These are phyloP conservation scores for Phyllotis vaccarum DNA, from an alignment of 2,797 vertebrate genomes.

Conservation along the genomic window DNA sequence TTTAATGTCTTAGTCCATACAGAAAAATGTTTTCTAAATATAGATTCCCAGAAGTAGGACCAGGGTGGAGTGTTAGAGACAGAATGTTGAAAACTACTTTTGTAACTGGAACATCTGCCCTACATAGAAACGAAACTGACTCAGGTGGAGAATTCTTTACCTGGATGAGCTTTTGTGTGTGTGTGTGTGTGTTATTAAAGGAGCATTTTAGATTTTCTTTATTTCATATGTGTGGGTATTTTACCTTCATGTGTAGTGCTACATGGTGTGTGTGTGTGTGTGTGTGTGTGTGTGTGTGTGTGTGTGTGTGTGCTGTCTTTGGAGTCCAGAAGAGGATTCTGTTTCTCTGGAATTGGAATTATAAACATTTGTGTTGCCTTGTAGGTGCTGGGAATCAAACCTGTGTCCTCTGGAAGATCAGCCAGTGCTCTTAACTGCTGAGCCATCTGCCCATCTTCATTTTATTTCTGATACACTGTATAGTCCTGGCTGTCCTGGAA, in stretches of 20 bases:
- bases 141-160: not conserved
- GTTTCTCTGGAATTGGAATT: not conserved
- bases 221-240: not conserved
- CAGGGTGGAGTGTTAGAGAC: not conserved
- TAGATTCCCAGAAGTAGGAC: not conserved
- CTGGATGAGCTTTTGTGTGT: not conserved
- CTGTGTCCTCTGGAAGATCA: not conserved
- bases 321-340: not conserved
- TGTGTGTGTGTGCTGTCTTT: not conserved
- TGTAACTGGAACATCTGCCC: not conserved
- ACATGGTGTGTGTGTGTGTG: not conserved
- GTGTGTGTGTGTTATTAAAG: not conserved
- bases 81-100: slow-evolving; percentile 1
- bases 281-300: not conserved
- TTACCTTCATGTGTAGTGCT: not conserved
- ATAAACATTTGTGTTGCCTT: not conserved
- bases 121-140: not conserved
- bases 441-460: not conserved
- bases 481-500: not conserved
- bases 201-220: not conserved
- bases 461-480: not conserved
- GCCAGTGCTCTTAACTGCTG: not conserved
- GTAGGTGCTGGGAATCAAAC: not conserved
- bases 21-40: slow-evolving; percentile 14
- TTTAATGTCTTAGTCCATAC: not conserved